These are phyloP conservation scores for Drosophila nigrodunni DNA, from an alignment of 1,140 invertebrate species.

Conservation along the genomic window DNA sequence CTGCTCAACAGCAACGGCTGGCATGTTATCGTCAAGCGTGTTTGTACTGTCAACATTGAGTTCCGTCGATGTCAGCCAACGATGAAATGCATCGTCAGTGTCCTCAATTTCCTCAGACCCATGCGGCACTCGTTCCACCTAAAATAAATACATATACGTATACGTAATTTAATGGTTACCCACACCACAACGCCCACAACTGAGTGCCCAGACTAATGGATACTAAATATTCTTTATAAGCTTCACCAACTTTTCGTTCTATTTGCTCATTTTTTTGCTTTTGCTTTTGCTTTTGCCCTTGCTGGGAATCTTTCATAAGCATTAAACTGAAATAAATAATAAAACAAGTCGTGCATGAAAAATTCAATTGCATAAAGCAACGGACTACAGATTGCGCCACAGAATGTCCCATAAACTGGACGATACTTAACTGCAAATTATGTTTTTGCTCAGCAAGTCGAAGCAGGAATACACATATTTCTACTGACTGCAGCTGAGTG, in stretches of 20 bases:
- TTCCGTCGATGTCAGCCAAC: slow-evolving; percentile 81
- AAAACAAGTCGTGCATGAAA: slow-evolving; percentile 65
- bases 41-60: slow-evolving; percentile 69
- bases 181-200: not conserved
- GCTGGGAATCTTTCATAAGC: slow-evolving; percentile 16
- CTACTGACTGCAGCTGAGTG: too few relatives aligned
- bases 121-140: slow-evolving; percentile 48
- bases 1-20: slow-evolving; percentile 58
- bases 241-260: not conserved
- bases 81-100: slow-evolving; percentile 80
- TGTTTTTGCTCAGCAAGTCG: not conserved
- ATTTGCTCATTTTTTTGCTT: not conserved
- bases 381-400: slow-evolving; percentile 35
- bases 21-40: slow-evolving; percentile 60
- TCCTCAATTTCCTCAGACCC: slow-evolving; percentile 61
- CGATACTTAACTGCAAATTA: slow-evolving; percentile 13
- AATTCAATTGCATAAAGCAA: slow-evolving; percentile 51
- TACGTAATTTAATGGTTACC: slow-evolving; percentile 29
- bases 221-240: slow-evolving; percentile 33
- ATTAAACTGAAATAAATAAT: slow-evolving; percentile 63
- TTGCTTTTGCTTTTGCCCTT: not conserved
- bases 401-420: slow-evolving; percentile 15
- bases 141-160: slow-evolving; percentile 29
- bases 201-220: slow-evolving; percentile 21
- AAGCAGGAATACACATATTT: not conserved